These are phyloP conservation scores for Glaucidium brasilianum DNA, from an alignment of 2,113 vertebrate species.

Conservation along the genomic window DNA sequence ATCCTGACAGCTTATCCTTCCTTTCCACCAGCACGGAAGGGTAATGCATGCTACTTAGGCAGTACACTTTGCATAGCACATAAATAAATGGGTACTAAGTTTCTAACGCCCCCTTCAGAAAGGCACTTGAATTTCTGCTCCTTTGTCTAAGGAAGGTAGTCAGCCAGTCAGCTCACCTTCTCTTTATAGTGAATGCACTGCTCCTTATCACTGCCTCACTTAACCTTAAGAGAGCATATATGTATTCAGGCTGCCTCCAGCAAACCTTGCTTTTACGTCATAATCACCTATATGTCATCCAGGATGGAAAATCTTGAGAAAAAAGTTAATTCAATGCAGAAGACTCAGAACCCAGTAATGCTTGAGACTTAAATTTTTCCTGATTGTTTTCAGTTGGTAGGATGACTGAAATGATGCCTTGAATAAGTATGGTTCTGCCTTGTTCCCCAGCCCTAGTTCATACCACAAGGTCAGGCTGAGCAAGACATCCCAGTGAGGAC, in stretches of 20 bases:
- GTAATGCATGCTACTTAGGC: accelerated
- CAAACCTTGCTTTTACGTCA: neutral
- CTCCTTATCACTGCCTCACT: neutral
- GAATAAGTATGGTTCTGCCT: neutral
- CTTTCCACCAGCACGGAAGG: neutral
- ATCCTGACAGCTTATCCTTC: neutral
- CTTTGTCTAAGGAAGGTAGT: neutral
- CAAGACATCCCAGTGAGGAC: neutral
- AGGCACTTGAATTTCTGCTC: neutral
- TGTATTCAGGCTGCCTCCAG: neutral
- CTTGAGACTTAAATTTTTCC: neutral
- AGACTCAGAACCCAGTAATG: neutral
- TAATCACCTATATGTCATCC: neutral
- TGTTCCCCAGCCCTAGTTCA: neutral
- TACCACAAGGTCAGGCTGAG: neutral
- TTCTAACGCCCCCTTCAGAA: neutral
- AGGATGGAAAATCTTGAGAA: neutral
- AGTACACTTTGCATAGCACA: no score
- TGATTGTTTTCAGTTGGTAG: neutral
- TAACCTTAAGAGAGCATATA: no score
- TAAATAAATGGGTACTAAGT: neutral
- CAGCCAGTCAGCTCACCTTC: neutral
- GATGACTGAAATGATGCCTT: neutral
- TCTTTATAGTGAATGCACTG: neutral
- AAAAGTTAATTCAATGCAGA: neutral